Evolutionary conservation across 2,888 invertebrate species (phyloP).

Genomic region (Heliconius cydno): DNA sequence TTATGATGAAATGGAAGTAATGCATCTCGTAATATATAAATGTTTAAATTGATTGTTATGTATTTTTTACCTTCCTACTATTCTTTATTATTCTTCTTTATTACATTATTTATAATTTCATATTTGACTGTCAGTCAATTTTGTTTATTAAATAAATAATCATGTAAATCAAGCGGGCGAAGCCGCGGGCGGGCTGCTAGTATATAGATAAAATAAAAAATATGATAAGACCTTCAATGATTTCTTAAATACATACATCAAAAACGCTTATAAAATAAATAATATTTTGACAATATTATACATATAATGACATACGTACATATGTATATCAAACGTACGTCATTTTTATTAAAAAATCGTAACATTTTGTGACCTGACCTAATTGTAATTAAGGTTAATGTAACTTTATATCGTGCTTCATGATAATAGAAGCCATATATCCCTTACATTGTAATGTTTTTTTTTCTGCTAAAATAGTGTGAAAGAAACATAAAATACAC

Average conservation of each 20-base stretch:
- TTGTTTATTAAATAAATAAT: too few species aligned
- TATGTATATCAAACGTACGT: background rate
- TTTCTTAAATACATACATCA: background rate
- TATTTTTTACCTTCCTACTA: background rate
- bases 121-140: too few species aligned
- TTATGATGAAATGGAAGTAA: conserved; percentile 9
- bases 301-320: background rate
- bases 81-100: too few species aligned
- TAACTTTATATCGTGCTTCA: background rate
- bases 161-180: too few species aligned
- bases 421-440: conserved; percentile 13
- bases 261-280: background rate
- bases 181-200: too few species aligned
- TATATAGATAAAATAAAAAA: background rate
- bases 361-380: conserved; percentile 28
- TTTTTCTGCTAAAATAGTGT: background rate
- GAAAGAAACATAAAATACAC: too few species aligned
- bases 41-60: background rate
- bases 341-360: background rate
- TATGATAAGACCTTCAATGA: background rate
- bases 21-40: background rate
- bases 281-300: background rate
- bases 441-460: background rate
- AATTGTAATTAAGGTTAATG: conserved; percentile 19
- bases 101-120: too few species aligned